Evolutionary conservation across 2,113 vertebrate species (phyloP), one percentile per base, ranked within the genome.

Genomic region (Canis aureus): DNA sequence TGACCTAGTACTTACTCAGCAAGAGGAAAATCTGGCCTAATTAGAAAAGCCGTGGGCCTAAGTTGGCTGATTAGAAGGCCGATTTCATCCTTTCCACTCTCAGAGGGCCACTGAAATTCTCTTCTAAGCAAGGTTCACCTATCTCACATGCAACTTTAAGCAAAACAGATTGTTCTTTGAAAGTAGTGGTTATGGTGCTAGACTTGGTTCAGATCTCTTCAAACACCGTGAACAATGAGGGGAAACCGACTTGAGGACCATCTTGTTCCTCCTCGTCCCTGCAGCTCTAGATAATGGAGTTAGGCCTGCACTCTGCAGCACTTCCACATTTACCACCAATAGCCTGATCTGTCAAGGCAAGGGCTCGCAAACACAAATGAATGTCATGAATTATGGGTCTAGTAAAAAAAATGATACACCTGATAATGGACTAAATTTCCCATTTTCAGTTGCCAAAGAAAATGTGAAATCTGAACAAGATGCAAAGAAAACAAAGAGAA

Each of bases 331-430:
- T 16, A 92, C 96, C 91, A 97, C 51, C 12, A 17, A 32, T 67
- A 89, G 96, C 97, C 96, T 15, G 8, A 79, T 95, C 97, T 98
- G 96, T 97, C 38, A 88, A 98, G 97, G 98, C 96, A 88, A 98
- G 98, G 96, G 97, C 96, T 98, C 57, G 97, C 83, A 57, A 97
- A 98, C 97, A 99, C 97, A 91, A 97, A 98, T 98, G 98, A 98
- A 98, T 98, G 98, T 93, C 86, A 94, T 96, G 98, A 98, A 81
- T 95, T 97, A 97, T 97, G 97, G 94, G 78, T 95, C 97, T 97
- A 96, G 97, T 95, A 71, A 97, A 87, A 82, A 73, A 93, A 86
- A 79, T 62, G 53, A 64, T 55, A 97, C 62, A 96, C 73, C 93
- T 43, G 43, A 95, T 94, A 88, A 96, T 91, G 91, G 85, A 95